phyloP scores from a whole-genome alignment of 2,888 invertebrate genomes.

The Aphodius sticticus region DNA sequence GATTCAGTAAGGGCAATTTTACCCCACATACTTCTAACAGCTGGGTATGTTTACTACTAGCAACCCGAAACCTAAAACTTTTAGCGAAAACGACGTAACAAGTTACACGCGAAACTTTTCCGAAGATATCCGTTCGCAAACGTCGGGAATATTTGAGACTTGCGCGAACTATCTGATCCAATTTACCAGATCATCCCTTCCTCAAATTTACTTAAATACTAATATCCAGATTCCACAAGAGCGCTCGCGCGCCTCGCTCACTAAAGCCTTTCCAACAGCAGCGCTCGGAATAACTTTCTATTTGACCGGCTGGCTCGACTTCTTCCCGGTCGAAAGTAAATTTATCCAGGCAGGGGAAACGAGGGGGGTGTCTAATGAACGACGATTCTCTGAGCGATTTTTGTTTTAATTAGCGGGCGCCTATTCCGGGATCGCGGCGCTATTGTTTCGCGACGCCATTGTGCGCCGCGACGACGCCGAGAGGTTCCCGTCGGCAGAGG shows the following conservation, averaged over 20 bases:
- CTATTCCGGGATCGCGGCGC: neutral
- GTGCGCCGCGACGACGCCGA: slow-evolving; percentile 36
- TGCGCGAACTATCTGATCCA: neutral
- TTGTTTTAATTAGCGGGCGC: slow-evolving; percentile 26
- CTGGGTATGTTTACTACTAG: neutral
- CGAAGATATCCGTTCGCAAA: neutral
- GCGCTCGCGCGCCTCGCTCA: neutral
- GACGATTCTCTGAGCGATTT: neutral
- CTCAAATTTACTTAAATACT: neutral
- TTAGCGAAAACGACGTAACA: neutral
- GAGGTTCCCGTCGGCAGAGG: slow-evolving; percentile 29
- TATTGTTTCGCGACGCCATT: neutral
- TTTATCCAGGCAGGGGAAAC: neutral
- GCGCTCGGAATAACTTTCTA: neutral
- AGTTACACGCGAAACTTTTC: neutral
- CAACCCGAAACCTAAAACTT: neutral
- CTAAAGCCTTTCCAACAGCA: neutral
- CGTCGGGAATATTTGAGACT: neutral
- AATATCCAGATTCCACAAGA: neutral
- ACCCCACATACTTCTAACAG: neutral
- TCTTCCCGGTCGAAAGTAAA: neutral
- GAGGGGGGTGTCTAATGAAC: neutral
- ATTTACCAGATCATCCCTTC: neutral
- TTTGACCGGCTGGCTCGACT: neutral
- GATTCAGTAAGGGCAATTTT: too few relatives aligned